Evolutionary conservation across 2,888 invertebrate genomes (phyloP).

Genomic region (Mythimna lalbum): DNA sequence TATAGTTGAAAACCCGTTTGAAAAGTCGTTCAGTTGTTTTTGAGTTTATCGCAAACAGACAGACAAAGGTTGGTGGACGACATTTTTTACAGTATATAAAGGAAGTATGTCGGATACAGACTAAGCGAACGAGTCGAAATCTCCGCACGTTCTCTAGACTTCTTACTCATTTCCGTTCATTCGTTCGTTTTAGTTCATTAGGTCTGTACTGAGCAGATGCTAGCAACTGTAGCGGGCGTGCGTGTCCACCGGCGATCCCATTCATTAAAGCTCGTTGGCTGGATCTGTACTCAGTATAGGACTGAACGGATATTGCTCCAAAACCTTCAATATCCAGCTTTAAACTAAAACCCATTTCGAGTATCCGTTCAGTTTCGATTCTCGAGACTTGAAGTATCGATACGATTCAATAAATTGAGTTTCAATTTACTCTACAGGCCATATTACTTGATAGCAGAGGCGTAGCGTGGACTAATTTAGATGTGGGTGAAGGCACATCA

Average conservation of each 20-base stretch:
- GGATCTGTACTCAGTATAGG: neutral
- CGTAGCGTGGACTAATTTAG: too few species aligned
- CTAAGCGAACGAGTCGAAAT: neutral
- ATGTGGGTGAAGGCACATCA: too few species aligned
- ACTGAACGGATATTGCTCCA: conserved; percentile 14
- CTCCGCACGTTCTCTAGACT: neutral
- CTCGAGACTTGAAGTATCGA: conserved; percentile 34
- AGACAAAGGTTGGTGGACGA: too few species aligned
- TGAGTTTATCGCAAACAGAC: neutral
- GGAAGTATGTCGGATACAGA: neutral
- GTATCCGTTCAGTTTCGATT: conserved; percentile 16
- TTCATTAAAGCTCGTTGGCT: neutral
- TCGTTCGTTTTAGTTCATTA: neutral
- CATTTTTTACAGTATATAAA: too few species aligned
- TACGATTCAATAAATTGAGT: conserved; percentile 44
- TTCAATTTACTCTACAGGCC: conserved; percentile 56
- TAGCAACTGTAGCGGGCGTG: neutral
- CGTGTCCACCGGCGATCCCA: neutral
- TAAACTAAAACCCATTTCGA: conserved; percentile 27
- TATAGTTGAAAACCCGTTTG: too few species aligned
- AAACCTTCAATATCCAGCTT: conserved; percentile 13
- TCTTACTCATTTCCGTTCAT: neutral
- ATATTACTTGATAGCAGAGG: conserved; percentile 46
- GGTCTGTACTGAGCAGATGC: neutral
- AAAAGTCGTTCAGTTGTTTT: neutral